A percentile compares a stretch with the other conserved stretches of the same genome.
Evolutionary conservation across 1,140 invertebrate species (phyloP).

Genomic region (Aleiodes sp.): DNA sequence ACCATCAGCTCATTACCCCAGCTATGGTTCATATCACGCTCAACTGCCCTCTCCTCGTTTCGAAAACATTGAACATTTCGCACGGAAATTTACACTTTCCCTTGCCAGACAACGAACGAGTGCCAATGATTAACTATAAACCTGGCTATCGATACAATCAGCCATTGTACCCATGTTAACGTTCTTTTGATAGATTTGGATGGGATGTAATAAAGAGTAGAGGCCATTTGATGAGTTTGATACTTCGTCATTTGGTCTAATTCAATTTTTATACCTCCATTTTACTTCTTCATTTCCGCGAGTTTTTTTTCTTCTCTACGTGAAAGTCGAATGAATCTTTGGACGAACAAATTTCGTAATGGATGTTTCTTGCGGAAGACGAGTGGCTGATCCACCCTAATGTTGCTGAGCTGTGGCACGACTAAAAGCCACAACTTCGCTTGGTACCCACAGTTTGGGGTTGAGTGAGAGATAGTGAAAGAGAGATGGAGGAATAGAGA

Average conservation of each 20-base stretch:
- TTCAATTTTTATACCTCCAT: neutral
- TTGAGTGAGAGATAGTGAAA: too few relatives aligned
- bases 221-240: neutral
- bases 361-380: slow-evolving; percentile 11
- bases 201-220: neutral
- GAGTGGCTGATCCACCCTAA: slow-evolving; percentile 31
- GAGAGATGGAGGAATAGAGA: too few relatives aligned
- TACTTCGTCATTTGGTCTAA: neutral
- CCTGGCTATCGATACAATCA: slow-evolving; percentile 2
- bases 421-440: slow-evolving; percentile 34
- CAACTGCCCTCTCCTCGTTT: slow-evolving; percentile 40
- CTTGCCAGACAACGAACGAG: slow-evolving; percentile 5
- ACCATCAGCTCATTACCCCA: slow-evolving; percentile 49
- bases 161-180: neutral
- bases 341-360: slow-evolving; percentile 29
- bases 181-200: neutral
- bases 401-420: slow-evolving; percentile 25
- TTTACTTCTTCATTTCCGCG: neutral
- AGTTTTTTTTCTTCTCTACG: too few relatives aligned
- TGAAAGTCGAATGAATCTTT: too few relatives aligned
- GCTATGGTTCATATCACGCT: slow-evolving; percentile 44
- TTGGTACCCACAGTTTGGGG: slow-evolving; percentile 1
- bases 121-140: slow-evolving; percentile 33
- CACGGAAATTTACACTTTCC: slow-evolving; percentile 23
- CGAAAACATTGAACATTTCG: slow-evolving; percentile 45